A percentile compares a stretch with the other conserved stretches of the same genome.
Conservation (phyloP, 2,113 vertebrate species). For the Pleuronectes platessa region DNA sequence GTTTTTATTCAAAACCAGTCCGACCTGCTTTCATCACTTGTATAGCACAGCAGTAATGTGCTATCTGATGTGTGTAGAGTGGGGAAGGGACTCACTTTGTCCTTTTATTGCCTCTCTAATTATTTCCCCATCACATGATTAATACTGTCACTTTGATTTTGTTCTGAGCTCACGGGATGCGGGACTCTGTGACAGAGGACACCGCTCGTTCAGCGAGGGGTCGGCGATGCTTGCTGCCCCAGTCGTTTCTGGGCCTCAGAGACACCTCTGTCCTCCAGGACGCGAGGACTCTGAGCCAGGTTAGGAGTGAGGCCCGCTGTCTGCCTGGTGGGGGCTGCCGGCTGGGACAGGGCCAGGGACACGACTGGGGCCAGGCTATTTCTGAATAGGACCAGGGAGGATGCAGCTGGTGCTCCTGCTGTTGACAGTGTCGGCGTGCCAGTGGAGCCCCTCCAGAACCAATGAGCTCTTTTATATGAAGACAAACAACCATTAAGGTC, state of each 20-base stretch:
- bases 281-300: conserved; percentile 7
- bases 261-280: conserved; percentile 35
- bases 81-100: conserved; percentile 32
- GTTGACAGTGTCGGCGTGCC: conserved; percentile 54
- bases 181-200: conserved; percentile 44
- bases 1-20: neutral
- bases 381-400: conserved; percentile 70
- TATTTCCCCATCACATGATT: conserved; percentile 68
- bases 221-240: conserved; percentile 25
- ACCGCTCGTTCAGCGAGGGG: conserved; percentile 40
- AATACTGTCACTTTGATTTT: conserved; percentile 76
- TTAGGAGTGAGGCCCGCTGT: conserved; percentile 4
- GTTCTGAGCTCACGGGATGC: conserved; percentile 42
- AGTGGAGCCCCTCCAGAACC: conserved; percentile 53
- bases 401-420: conserved; percentile 74
- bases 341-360: conserved; percentile 46
- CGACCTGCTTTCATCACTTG: conserved; percentile 34
- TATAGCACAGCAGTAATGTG: conserved; percentile 27
- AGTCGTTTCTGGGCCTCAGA: conserved; percentile 23
- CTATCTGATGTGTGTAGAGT: conserved; percentile 25
- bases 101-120: conserved; percentile 64
- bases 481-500: conserved; percentile 38
- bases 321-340: conserved; percentile 5
- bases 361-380: conserved; percentile 58
- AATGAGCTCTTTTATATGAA: conserved; percentile 61